A percentile compares a stretch with the other conserved stretches of the same genome.
These are phyloP conservation scores for Cremastinae sp. DNA, from an alignment of 2,888 invertebrate genomes.

Conservation along the genomic window DNA sequence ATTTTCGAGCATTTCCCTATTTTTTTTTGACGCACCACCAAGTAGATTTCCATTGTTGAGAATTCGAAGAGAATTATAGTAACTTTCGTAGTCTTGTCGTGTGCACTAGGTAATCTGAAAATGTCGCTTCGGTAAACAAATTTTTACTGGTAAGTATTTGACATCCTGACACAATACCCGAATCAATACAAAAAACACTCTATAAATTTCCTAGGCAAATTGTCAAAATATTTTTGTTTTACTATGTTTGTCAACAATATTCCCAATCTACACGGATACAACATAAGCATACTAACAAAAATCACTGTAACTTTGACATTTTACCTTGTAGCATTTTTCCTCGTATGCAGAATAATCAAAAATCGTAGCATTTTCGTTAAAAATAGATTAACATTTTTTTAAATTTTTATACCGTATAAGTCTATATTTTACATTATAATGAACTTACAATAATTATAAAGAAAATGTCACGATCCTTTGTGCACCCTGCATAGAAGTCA, in stretches of 20 bases:
- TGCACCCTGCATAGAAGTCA: constrained; percentile 67
- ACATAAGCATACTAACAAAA: constrained; percentile 52
- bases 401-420: no score
- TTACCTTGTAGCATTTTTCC: constrained; percentile 35
- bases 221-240: constrained; percentile 11
- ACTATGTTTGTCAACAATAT: constrained; percentile 24
- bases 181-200: constrained; percentile 46
- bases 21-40: background rate
- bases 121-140: constrained; percentile 25
- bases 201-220: constrained; percentile 37
- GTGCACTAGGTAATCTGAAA: constrained; percentile 32
- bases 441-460: background rate
- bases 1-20: no score
- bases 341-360: constrained; percentile 32
- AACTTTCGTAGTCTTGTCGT: constrained; percentile 31
- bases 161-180: constrained; percentile 46
- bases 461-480: constrained; percentile 40
- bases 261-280: constrained; percentile 29
- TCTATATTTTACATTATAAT: no score
- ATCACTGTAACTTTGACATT: constrained; percentile 43
- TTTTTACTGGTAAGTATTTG: constrained; percentile 46
- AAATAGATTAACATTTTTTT: background rate
- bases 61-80: constrained; percentile 9
- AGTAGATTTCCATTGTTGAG: background rate
- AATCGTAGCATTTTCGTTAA: constrained; percentile 35